phyloP scores from a whole-genome alignment of 2,797 vertebrate genomes.

The Tamandua tetradactyla region DNA sequence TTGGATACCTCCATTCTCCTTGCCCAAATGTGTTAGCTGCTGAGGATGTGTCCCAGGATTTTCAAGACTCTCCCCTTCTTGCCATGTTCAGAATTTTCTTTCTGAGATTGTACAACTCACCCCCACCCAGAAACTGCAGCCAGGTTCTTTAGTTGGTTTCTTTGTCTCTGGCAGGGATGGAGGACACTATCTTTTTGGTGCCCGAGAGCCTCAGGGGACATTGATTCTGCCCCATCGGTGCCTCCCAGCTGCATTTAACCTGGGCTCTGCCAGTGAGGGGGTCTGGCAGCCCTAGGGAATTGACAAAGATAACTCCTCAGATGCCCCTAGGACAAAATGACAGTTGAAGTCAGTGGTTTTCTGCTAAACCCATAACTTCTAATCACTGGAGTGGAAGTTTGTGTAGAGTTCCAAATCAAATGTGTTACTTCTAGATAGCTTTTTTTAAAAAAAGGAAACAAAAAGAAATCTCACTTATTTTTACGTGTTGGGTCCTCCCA shows the following conservation, averaged over 20 bases:
- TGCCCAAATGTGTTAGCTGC: background rate
- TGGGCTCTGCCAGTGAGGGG: background rate
- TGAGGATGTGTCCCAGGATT: background rate
- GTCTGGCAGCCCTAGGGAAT: background rate
- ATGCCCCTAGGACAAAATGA: background rate
- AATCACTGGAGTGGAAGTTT: background rate
- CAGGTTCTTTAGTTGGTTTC: background rate
- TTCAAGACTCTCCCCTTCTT: background rate
- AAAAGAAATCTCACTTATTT: background rate
- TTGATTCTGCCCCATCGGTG: background rate
- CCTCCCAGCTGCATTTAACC: background rate
- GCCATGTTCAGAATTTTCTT: background rate
- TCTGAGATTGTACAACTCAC: background rate
- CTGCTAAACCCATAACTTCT: background rate
- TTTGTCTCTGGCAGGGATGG: background rate
- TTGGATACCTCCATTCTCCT: background rate
- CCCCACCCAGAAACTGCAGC: background rate
- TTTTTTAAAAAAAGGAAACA: background rate
- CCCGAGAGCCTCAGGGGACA: background rate
- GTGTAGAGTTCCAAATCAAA: constrained; percentile 10
- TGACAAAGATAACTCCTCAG: background rate
- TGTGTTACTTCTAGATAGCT: background rate
- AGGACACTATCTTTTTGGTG: background rate
- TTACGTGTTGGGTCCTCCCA: background rate
- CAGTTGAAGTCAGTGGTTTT: background rate